Percentiles rank a stretch among this genome's conserved stretches.
These are phyloP conservation scores for Ptilonorhynchus violaceus DNA, from an alignment of 2,113 vertebrate genomes.

Conservation along the genomic window DNA sequence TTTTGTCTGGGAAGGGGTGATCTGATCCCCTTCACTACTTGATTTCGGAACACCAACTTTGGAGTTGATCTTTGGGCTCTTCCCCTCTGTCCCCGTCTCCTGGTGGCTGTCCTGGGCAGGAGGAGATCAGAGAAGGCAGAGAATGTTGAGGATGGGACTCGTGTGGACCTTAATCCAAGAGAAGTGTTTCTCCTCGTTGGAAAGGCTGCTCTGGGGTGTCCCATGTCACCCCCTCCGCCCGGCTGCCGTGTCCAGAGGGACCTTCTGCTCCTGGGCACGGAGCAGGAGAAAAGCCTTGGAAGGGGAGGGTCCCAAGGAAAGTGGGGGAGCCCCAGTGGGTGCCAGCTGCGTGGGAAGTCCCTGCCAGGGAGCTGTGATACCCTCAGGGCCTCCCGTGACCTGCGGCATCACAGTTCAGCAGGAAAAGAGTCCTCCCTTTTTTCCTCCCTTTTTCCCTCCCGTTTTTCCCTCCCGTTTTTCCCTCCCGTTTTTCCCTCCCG, in stretches of 20 bases:
- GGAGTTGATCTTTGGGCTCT: not conserved
- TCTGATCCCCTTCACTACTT: not conserved
- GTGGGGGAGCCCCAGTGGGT: not conserved
- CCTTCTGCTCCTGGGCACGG: not conserved
- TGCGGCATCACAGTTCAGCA: not conserved
- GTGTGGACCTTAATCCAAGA: not conserved
- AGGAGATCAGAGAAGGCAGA: not conserved
- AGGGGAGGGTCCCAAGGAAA: not conserved
- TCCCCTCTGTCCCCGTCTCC: not conserved
- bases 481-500: no score
- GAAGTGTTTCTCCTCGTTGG: not conserved
- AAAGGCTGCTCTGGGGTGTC: not conserved
- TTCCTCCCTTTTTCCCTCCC: no score
- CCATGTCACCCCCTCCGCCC: not conserved
- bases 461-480: no score
- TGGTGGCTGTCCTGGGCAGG: not conserved
- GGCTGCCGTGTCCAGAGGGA: not conserved
- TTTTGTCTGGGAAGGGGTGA: not conserved
- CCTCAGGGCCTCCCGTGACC: not conserved
- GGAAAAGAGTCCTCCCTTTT: not conserved
- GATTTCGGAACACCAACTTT: not conserved
- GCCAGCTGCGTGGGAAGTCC: not conserved
- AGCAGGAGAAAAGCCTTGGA: not conserved
- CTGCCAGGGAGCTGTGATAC: not conserved
- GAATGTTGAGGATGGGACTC: not conserved